Base-by-base conservation (phyloP, 1,140 invertebrate species). In the Mercenaria mercenaria region DNA sequence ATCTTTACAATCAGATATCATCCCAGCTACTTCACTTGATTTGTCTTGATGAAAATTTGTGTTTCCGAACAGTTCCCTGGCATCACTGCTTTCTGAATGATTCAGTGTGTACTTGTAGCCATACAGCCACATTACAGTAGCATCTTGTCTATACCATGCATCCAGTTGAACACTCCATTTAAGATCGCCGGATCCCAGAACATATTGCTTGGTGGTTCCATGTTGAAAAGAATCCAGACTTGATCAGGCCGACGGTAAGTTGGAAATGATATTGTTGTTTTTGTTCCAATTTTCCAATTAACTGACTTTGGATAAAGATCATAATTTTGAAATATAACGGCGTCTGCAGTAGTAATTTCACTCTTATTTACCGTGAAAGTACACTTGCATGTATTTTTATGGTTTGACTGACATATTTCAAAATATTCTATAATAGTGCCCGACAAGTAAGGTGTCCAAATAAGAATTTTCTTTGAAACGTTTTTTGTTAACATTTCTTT, bases 1-100 rank as follows among this genome's bases (percentile, higher is more conserved):
- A 0, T 97, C 96, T 10, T 94, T n/a, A 91, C 97, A 98, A 91
- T 97, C 97, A 81, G 97, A 97, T 3, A 97, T 97, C 90, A 97
- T 97, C 96, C 97, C 97, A 4, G 96, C 96, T 0, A 97, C 96
- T 56, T 92, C 90, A 39, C 91, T 93, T 26, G 90, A 82, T 74
- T 90, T 81, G n/a, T 90, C 77, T 52, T 32, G n/a, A 26, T 6
- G 80, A 72, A 80, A 69, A 79, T 79, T 90, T 72, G 72, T 59
- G 13, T 72, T 69, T 59, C 47, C 39, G 37, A 41, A 29, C n/a
- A 26, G 32, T 56, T 59, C 26, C 20, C 32, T 13, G 79, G 56
- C 56, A 47, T 34, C 6, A 10, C 6, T 10, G n/a, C 20, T 23
- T 47, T 80, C 43, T 61, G 50, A 26, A 90, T 85, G 4, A 2